Evolutionary conservation across 92 coral and sea anemone genomes (phyloP).

Genomic region (Porites rus): DNA sequence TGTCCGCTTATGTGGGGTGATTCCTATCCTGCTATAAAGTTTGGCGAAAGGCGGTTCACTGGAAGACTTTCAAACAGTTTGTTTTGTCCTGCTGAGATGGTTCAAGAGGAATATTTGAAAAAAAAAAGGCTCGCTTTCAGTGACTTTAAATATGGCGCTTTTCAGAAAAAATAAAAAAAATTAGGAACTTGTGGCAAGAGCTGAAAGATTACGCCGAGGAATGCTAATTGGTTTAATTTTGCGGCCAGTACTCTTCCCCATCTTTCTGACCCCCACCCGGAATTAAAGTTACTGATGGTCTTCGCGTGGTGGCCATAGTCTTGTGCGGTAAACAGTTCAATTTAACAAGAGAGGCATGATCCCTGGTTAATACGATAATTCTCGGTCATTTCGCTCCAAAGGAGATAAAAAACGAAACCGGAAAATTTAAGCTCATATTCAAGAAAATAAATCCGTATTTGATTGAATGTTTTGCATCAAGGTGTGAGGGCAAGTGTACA

Average conservation of each 20-base stretch:
- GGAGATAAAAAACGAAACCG: not conserved
- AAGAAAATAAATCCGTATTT: not conserved
- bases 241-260: too few species aligned
- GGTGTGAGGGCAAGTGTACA: not conserved
- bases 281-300: not conserved
- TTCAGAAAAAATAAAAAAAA: too few species aligned
- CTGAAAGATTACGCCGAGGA: not conserved
- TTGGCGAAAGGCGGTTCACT: too few species aligned
- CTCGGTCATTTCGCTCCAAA: not conserved
- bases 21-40: too few species aligned
- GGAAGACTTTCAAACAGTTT: too few species aligned
- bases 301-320: not conserved
- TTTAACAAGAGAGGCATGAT: not conserved
- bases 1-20: not conserved
- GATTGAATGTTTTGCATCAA: not conserved
- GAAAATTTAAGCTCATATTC: not conserved
- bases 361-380: not conserved
- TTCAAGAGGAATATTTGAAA: too few species aligned
- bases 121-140: not conserved
- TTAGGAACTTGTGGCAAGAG: not conserved
- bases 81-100: too few species aligned
- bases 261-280: not conserved
- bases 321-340: not conserved
- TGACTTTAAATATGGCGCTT: too few species aligned
- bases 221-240: too few species aligned